These are phyloP conservation scores for Mugil cephalus DNA, from an alignment of 2,113 vertebrate genomes.

Conservation along the genomic window DNA sequence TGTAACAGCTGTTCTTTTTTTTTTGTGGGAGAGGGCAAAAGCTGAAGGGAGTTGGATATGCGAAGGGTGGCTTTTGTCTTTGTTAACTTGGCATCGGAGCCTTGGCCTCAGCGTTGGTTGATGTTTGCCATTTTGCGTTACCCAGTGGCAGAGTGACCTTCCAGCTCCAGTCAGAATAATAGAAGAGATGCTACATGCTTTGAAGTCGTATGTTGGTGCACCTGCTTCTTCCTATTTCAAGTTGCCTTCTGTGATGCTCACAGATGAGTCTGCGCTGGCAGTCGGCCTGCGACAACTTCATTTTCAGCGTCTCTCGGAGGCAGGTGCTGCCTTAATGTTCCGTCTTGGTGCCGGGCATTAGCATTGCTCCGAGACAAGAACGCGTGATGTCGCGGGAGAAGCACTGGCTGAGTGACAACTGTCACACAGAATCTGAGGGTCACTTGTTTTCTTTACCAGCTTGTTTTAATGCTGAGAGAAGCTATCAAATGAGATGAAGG, in stretches of 20 bases:
- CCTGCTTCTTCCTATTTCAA: conserved; percentile 1
- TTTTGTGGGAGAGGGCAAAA: conserved; percentile 3
- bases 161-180: conserved; percentile 22
- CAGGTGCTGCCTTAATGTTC: conserved; percentile 35
- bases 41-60: conserved; percentile 15
- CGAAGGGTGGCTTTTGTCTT: conserved; percentile 32
- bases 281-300: conserved; percentile 12
- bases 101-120: conserved; percentile 15
- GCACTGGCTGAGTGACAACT: conserved; percentile 37
- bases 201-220: background rate
- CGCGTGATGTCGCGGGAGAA: conserved; percentile 11
- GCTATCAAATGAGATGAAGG: too few species aligned
- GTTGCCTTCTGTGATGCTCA: conserved; percentile 3
- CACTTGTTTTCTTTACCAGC: conserved; percentile 16
- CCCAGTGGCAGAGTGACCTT: conserved; percentile 23
- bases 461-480: too few species aligned
- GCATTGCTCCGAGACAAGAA: conserved; percentile 9
- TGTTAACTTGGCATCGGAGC: background rate
- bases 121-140: conserved; percentile 41
- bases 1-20: conserved; percentile 22
- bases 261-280: background rate
- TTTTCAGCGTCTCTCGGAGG: background rate
- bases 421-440: conserved; percentile 35
- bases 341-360: conserved; percentile 9
- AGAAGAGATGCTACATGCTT: conserved; percentile 2